Base-by-base conservation (phyloP, 2,888 invertebrate genomes). In the Rhyacophila evoluta region DNA sequence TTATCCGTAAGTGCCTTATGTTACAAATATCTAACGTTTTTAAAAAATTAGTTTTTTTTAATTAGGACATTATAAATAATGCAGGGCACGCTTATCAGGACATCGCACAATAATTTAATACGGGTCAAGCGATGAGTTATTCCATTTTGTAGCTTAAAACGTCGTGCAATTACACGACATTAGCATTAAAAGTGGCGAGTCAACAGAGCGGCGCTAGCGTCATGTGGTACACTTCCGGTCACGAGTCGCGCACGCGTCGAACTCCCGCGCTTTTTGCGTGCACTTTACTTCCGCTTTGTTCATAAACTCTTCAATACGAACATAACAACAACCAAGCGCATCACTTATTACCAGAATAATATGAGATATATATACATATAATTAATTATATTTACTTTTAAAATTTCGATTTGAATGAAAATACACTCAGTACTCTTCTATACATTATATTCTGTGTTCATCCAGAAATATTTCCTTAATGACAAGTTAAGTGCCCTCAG, bases 101-200 rank as follows among this genome's bases (percentile, higher is more conserved):
- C 74, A 68, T 29, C 28, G 67, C 39, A 72, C 70, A 55, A 74
- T 55, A 71, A 73, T 70, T 69, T 69, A 39, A 77, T 77, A 79
- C 81, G 81, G 81, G 81, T 68, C 75, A 55, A 73, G 79, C 71
- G 79, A 77, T 78, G 78, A 78, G 81, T 75, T 78, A 78, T 75
- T 78, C 77, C 37, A 74, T 55, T 67, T 36, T 70, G 72, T 74
- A 15, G 29, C 39, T 41, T 33, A 19, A 79, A 76, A 80, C 41
- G 78, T 76, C 67, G 71, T 28, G 68, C 81, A 79, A 81, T 81
- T 81, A 81, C 79, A 75, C 28, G 68, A 74, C 79, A 81, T 79
- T 75, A 81, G 75, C 81, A 81, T 81, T 81, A 77, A 55, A 55
- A 55, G 55, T 55, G 55, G 10, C 55, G 55, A 55, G 55, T 55